Base-by-base conservation (phyloP, 2,888 invertebrate genomes). In the Ophioninae sp. region DNA sequence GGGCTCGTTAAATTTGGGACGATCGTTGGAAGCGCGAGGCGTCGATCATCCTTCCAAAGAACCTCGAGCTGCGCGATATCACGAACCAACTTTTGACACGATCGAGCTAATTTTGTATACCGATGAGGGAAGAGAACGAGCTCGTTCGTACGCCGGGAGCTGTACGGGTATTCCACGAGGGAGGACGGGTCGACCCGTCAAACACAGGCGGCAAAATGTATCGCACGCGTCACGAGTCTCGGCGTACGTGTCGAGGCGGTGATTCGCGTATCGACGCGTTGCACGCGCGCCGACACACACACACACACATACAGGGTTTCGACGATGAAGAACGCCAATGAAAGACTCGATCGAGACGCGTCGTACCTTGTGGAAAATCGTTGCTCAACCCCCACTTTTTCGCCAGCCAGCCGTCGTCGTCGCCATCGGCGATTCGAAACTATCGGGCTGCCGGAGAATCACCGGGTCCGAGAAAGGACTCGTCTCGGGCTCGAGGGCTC, bases 31-130 rank as follows among this genome's bases (percentile, higher is more conserved):
- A 51, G 5, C 51, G 10, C 44, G 75, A 73, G 58, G 58, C 77
- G 85, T 65, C 84, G 80, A 84, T 85, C 85, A 85, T 80, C 81
- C 71, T 78, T 73, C 64, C 76, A 77, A 82, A 73, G 59, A 78
- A 80, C 37, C 51, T 30, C 72, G 78, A 75, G 17, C 30, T 3
- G 30, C 30, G 75, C 73, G 85, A 85, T 85, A 84, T 84, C 85
- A 76, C 84, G 85, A 61, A 84, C 75, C 75, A 67, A 58, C 68
- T 76, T 79, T 79, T 79, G 72, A 76, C 82, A 76, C 79, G 76
- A 76, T 68, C 58, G 44, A 72, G 72, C 71, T 79, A 79, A 73
- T 79, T 64, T 73, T 10, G 37, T 56, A 65, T 63, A 76, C 37
- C 61, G 37, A 67, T 72, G 56, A 68, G 51, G 30, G 61, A 51